A percentile compares a stretch with the other conserved stretches of the same genome.
Conservation (phyloP, 1,140 invertebrate species). For the Aphelenchoides fujianensis region DNA sequence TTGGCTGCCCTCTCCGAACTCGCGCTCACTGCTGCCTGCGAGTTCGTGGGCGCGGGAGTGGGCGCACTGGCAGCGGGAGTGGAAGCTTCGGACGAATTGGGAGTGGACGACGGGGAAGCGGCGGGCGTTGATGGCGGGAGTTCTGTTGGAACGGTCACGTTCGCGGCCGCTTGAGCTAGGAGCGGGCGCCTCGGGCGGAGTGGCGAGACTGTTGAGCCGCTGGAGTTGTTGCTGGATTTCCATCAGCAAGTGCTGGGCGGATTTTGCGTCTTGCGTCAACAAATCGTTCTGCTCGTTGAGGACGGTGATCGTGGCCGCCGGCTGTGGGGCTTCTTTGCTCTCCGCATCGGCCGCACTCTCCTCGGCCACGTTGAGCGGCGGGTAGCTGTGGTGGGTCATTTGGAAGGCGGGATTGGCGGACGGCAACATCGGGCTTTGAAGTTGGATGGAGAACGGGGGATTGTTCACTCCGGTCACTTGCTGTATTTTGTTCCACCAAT, state of each 20-base stretch:
- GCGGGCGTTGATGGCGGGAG: no score
- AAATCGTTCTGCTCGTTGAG: conserved; percentile 1
- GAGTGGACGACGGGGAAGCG: no score
- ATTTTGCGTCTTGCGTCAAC: conserved; percentile 7
- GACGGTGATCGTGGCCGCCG: conserved; percentile 7
- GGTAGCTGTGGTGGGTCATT: background rate
- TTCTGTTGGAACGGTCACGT: no score
- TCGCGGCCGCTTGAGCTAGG: no score
- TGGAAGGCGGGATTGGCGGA: background rate
- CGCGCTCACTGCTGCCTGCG: no score
- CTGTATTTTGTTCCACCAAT: conserved; percentile 16
- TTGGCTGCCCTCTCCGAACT: no score
- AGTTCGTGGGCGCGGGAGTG: no score
- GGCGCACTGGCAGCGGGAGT: no score
- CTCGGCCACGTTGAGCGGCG: background rate
- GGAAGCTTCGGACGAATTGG: no score
- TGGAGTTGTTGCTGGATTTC: conserved; percentile 7
- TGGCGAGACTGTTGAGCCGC: background rate
- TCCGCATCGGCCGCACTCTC: background rate
- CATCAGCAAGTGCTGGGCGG: background rate
- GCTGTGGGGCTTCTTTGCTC: background rate
- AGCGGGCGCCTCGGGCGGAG: background rate
- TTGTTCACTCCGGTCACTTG: conserved; percentile 5
- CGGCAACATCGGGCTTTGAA: background rate
- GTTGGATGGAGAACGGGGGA: background rate